Evolutionary conservation across 1,140 invertebrate genomes (phyloP).

Genomic region (Fopius arisanus): DNA sequence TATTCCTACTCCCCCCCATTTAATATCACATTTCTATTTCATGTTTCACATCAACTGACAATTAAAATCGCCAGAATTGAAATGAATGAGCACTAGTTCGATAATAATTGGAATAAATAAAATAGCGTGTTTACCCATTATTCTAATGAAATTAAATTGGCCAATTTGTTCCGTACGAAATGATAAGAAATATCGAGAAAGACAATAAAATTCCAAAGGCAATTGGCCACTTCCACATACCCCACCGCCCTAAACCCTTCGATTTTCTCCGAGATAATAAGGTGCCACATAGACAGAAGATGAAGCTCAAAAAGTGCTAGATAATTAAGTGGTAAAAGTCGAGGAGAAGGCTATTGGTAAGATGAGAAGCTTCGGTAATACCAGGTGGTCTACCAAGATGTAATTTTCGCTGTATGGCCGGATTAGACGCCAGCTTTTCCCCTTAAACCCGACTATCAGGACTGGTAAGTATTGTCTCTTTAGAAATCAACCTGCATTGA

Average conservation of each 20-base stretch:
- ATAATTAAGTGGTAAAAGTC: conserved; percentile 24
- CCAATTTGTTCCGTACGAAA: no score
- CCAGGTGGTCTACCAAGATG: conserved; percentile 45
- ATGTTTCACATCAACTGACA: no score
- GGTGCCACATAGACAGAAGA: conserved; percentile 22
- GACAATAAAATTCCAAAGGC: no score
- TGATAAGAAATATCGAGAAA: no score
- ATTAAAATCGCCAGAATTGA: no score
- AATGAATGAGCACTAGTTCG: no score
- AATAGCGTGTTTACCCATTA: no score
- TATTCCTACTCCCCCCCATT: no score
- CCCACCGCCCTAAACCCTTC: neutral
- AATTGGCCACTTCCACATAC: neutral
- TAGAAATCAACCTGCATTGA: conserved; percentile 10
- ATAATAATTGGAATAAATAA: no score
- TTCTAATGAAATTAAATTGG: no score
- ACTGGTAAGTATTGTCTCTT: conserved; percentile 47
- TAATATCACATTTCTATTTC: no score
- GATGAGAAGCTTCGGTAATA: conserved; percentile 37
- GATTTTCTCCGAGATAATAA: conserved; percentile 18
- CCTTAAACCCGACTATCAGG: conserved; percentile 26
- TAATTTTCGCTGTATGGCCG: conserved; percentile 56
- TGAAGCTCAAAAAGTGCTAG: conserved; percentile 27
- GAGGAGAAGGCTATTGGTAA: conserved; percentile 26
- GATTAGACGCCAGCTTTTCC: conserved; percentile 53